phyloP scores from a whole-genome alignment of 2,113 vertebrate genomes.

The Gambusia affinis region DNA sequence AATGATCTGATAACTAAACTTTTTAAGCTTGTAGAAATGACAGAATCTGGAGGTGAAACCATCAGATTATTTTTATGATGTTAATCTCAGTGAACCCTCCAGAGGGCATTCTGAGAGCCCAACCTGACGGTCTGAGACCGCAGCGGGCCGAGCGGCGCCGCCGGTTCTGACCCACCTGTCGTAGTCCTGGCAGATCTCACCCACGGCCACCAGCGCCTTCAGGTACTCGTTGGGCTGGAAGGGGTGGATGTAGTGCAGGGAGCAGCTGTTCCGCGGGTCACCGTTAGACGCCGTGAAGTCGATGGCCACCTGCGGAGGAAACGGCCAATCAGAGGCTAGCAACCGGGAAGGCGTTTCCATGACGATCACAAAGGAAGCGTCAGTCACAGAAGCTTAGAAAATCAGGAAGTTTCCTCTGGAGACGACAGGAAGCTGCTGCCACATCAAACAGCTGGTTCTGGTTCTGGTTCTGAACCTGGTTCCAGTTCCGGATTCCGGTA shows the following conservation, averaged over 20 bases:
- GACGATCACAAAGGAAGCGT: neutral
- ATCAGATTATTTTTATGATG: too few relatives aligned
- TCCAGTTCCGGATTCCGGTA: too few relatives aligned
- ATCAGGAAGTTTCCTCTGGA: neutral
- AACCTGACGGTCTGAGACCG: too few relatives aligned
- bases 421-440: neutral
- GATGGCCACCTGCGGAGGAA: slow-evolving; percentile 89
- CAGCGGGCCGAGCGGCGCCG: too few relatives aligned
- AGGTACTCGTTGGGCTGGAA: slow-evolving; percentile 98
- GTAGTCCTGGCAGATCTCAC: slow-evolving; percentile 99
- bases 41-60: too few relatives aligned
- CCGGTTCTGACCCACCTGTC: slow-evolving; percentile 84
- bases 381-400: too few relatives aligned
- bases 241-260: slow-evolving; percentile 97
- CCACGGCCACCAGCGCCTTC: slow-evolving; percentile 96
- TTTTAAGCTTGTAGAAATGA: too few relatives aligned
- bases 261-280: slow-evolving; percentile 96
- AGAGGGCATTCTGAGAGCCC: too few relatives aligned
- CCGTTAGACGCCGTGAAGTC: slow-evolving; percentile 98
- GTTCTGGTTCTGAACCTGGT: neutral
- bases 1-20: too few relatives aligned
- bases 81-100: too few relatives aligned
- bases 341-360: neutral
- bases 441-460: too few relatives aligned
- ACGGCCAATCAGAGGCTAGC: neutral